Evolutionary conservation across 1,140 invertebrate genomes (phyloP).

Genomic region (Drosophila nebulosa): DNA sequence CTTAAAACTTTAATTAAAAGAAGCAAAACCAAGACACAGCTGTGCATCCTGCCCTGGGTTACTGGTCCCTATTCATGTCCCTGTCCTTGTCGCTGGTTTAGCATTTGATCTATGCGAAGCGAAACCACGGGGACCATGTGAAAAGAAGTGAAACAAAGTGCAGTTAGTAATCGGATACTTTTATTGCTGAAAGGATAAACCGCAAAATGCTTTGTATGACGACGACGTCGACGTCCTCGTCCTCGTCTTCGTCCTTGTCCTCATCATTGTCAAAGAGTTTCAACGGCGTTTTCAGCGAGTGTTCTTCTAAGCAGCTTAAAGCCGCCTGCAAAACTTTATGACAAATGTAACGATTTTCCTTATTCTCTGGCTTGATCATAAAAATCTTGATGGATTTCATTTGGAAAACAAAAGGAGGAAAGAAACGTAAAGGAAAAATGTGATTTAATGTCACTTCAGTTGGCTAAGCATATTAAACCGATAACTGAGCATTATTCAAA

Average conservation of each 20-base stretch:
- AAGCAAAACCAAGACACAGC: conserved; percentile 36
- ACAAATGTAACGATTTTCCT: conserved; percentile 49
- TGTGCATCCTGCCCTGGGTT: conserved; percentile 18
- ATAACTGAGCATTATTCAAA: conserved; percentile 76
- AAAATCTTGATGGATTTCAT: conserved; percentile 71
- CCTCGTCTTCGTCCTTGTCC: neutral
- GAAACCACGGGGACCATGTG: conserved; percentile 32
- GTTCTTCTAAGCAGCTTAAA: conserved; percentile 63
- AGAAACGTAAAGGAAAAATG: conserved; percentile 11
- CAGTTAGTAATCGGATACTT: conserved; percentile 77
- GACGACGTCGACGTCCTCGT: neutral
- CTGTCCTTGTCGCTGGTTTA: too few relatives aligned
- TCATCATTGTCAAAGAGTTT: conserved; percentile 30
- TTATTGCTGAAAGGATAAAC: conserved; percentile 79
- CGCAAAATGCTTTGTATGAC: conserved; percentile 64
- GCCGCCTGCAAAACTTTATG: conserved; percentile 64
- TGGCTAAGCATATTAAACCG: conserved; percentile 69
- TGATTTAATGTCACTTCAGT: conserved; percentile 12
- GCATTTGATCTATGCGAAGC: conserved; percentile 69
- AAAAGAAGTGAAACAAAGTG: conserved; percentile 43
- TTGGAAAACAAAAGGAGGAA: conserved; percentile 35
- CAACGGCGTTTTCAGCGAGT: neutral
- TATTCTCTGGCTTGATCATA: conserved; percentile 41
- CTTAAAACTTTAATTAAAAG: conserved; percentile 78
- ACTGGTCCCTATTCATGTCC: conserved; percentile 12